Conservation (phyloP, 2,113 vertebrate genomes). For the Brevimyrus niger region DNA sequence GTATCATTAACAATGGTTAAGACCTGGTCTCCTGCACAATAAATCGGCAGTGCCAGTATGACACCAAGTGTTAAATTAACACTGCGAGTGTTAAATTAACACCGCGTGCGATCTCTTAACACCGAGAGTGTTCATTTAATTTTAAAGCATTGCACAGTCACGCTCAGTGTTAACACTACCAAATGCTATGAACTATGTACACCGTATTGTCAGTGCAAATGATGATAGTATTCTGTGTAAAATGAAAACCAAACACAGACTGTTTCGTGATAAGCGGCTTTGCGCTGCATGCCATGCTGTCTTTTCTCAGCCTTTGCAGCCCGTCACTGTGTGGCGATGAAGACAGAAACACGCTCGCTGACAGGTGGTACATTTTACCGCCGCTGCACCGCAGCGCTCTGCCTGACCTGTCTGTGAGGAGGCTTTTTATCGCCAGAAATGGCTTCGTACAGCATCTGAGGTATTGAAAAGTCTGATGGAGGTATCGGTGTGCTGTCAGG, state of each 20-base stretch:
- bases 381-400: neutral
- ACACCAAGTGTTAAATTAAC: neutral
- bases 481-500: neutral
- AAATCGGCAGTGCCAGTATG: neutral
- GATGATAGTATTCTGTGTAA: neutral
- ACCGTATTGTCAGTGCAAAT: neutral
- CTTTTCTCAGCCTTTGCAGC: neutral
- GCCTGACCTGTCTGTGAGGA: neutral
- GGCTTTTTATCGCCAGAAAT: neutral
- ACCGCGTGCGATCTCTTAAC: neutral
- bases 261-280: neutral
- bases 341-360: neutral
- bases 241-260: neutral
- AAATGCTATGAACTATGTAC: neutral
- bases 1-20: neutral
- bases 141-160: neutral
- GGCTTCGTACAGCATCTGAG: neutral
- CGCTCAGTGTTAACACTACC: neutral
- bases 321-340: neutral
- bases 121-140: neutral
- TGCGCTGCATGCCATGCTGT: neutral
- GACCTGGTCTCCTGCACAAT: neutral
- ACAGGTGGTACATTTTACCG: conserved; percentile 8
- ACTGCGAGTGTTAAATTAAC: neutral
- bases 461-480: neutral